Conservation (phyloP, 1,140 invertebrate genomes). For the Steinernema khuongi region DNA sequence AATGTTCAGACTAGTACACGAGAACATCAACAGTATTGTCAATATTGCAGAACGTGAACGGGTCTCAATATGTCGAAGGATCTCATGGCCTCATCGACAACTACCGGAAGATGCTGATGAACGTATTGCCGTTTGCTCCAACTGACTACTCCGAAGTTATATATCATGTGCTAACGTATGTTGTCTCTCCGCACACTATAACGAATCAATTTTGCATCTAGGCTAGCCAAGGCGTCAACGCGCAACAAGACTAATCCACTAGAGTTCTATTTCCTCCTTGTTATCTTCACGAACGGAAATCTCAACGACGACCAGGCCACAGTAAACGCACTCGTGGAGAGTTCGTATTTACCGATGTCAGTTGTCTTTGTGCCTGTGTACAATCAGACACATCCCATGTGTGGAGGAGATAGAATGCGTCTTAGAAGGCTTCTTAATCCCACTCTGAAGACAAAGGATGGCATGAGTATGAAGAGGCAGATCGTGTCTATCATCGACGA, state of each 20-base stretch:
- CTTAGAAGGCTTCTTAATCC: conserved; percentile 32
- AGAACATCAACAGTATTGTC: neutral
- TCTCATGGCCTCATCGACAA: conserved; percentile 14
- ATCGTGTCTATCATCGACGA: neutral
- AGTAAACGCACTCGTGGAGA: conserved; percentile 39
- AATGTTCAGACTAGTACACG: too few relatives aligned
- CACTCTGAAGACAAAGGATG: conserved; percentile 34
- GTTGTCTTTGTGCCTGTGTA: conserved; percentile 38
- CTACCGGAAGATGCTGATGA: conserved; percentile 40
- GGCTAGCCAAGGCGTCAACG: conserved; percentile 41
- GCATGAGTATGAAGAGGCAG: neutral
- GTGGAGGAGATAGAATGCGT: conserved; percentile 26
- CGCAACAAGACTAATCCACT: conserved; percentile 12
- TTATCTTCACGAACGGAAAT: conserved; percentile 44
- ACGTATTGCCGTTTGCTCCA: conserved; percentile 39
- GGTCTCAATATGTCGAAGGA: conserved; percentile 10
- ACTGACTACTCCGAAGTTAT: conserved; percentile 44
- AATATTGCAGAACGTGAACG: neutral
- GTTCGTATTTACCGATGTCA: conserved; percentile 44
- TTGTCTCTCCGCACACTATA: conserved; percentile 21
- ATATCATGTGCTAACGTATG: conserved; percentile 46
- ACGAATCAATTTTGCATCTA: conserved; percentile 38
- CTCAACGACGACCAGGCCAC: conserved; percentile 39
- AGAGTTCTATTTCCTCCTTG: conserved; percentile 39
- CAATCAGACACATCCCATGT: conserved; percentile 40